Evolutionary conservation across 2,113 vertebrate species (phyloP).

Genomic region (Sula dactylatra): DNA sequence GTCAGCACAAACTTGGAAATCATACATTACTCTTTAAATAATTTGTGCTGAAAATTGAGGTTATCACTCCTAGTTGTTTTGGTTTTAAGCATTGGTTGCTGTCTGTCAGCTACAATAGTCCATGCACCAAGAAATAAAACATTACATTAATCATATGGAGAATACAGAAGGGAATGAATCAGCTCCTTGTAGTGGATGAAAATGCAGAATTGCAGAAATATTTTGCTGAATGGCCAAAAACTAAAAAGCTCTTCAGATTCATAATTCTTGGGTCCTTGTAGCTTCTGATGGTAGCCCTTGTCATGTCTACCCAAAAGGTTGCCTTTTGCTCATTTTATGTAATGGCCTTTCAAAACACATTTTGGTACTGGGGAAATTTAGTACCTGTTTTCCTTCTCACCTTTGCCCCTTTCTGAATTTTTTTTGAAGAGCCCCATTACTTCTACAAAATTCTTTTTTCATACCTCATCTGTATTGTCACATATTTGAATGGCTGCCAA

Average conservation of each 20-base stretch:
- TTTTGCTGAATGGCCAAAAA: constrained; percentile 11
- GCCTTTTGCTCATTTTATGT: background rate
- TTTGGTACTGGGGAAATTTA: background rate
- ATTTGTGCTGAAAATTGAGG: constrained; percentile 23
- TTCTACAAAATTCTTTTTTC: background rate
- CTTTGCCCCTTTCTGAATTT: background rate
- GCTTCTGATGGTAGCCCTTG: background rate
- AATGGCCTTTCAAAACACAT: background rate
- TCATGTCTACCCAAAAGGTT: background rate
- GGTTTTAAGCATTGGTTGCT: background rate
- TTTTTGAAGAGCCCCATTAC: background rate
- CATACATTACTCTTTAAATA: background rate
- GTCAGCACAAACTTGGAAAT: constrained; percentile 28
- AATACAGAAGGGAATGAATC: background rate
- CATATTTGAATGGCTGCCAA: background rate
- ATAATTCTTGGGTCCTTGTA: background rate
- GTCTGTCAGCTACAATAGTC: background rate
- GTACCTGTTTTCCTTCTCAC: background rate
- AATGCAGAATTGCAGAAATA: constrained; percentile 6
- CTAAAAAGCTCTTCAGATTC: background rate
- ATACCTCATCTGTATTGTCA: background rate
- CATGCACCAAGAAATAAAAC: background rate
- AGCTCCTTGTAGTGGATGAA: background rate
- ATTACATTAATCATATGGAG: background rate
- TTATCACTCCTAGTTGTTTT: constrained; percentile 17